A percentile compares a stretch with the other conserved stretches of the same genome.
These are phyloP conservation scores for Pseudorasbora parva DNA, from an alignment of 2,113 vertebrate genomes.

Conservation along the genomic window DNA sequence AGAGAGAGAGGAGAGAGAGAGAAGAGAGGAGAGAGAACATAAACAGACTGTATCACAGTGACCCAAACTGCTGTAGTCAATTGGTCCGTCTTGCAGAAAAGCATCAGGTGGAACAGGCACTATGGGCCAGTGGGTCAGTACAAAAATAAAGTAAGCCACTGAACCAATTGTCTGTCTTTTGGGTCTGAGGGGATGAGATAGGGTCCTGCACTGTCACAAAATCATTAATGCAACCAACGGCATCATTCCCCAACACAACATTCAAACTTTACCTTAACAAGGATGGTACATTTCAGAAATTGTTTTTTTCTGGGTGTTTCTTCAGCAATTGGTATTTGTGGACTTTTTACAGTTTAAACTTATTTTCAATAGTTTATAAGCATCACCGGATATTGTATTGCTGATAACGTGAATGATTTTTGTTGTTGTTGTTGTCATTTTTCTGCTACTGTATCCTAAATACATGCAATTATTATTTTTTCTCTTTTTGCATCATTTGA, in stretches of 20 bases:
- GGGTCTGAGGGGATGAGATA: conserved; percentile 34
- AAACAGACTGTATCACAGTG: background rate
- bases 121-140: conserved; percentile 24
- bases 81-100: background rate
- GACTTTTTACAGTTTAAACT: background rate
- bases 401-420: too few relatives aligned
- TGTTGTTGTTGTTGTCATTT: background rate
- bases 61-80: conserved; percentile 1
- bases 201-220: conserved; percentile 25
- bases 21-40: background rate
- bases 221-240: conserved; percentile 27
- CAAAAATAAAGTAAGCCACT: conserved; percentile 1
- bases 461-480: too few relatives aligned
- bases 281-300: background rate
- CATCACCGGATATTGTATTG: background rate
- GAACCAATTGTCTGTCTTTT: background rate
- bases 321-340: background rate
- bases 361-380: background rate
- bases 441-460: too few relatives aligned
- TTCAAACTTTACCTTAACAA: background rate
- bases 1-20: too few relatives aligned
- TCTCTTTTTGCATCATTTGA: too few relatives aligned
- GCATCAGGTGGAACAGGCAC: conserved; percentile 1
- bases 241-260: background rate
- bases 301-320: background rate